phyloP scores from a whole-genome alignment of 2,113 vertebrate genomes.

The Meleagris gallopavo region DNA sequence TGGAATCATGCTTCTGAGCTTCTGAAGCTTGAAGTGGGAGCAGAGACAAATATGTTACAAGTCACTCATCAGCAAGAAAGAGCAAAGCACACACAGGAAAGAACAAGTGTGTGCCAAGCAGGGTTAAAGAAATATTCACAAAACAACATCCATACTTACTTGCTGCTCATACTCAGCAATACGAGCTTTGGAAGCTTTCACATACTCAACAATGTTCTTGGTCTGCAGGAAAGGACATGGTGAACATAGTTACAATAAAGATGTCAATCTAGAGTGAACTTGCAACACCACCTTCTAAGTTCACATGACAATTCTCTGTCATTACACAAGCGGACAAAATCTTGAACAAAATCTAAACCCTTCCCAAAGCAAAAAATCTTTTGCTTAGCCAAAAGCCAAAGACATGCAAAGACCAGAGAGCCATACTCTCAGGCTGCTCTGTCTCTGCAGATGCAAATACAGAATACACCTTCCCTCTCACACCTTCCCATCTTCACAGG shows the following conservation, averaged over 20 bases:
- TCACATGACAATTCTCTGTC: not conserved
- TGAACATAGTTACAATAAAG: accelerated
- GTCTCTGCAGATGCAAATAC: accelerated
- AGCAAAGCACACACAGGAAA: not conserved
- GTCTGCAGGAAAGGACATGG: constrained; percentile 67
- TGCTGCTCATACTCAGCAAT: constrained; percentile 81
- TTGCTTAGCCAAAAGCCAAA: not conserved
- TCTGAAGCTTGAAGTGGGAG: constrained; percentile 81
- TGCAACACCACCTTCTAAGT: accelerated
- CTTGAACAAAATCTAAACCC: not conserved
- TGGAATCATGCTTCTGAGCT: constrained; percentile 89
- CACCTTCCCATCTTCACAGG: not conserved
- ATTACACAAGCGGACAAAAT: not conserved
- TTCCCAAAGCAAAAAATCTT: not conserved
- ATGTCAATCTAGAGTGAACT: not conserved
- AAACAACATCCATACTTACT: constrained; percentile 72
- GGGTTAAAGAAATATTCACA: not conserved
- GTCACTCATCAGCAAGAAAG: not conserved
- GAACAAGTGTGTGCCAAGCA: not conserved
- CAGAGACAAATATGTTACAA: not conserved
- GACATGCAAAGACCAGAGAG: not conserved
- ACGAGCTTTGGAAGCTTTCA: constrained; percentile 85
- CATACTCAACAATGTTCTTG: constrained; percentile 77
- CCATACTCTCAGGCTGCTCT: not conserved
- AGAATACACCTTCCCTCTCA: not conserved